phyloP scores from a whole-genome alignment of 2,888 invertebrate species.

The Thecophora atra region DNA sequence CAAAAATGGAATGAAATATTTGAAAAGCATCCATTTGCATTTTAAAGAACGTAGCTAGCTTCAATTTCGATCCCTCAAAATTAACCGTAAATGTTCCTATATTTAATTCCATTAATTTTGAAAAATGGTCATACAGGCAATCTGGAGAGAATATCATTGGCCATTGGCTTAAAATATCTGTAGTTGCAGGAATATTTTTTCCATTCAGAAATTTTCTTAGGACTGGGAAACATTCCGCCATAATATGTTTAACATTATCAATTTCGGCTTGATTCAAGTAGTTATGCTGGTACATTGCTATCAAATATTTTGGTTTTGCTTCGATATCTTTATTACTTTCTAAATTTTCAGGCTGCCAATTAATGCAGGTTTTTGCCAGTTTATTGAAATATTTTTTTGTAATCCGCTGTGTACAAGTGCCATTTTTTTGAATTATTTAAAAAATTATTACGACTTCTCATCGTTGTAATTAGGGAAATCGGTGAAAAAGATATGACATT shows the following conservation, averaged over 20 bases:
- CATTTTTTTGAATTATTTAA: slow-evolving; percentile 11
- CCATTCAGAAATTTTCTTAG: not conserved
- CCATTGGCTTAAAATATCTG: slow-evolving; percentile 5
- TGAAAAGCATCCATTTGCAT: slow-evolving; percentile 1
- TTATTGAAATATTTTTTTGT: slow-evolving; percentile 11
- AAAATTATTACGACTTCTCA: slow-evolving; percentile 26
- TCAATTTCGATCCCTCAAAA: not conserved
- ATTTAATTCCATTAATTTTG: slow-evolving; percentile 1
- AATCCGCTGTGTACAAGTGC: not conserved
- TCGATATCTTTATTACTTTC: not conserved
- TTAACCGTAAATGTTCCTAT: not conserved
- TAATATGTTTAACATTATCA: slow-evolving; percentile 5
- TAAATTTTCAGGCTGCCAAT: slow-evolving; percentile 8
- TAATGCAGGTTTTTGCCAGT: slow-evolving; percentile 4
- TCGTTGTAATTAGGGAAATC: slow-evolving; percentile 9
- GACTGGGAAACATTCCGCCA: slow-evolving; percentile 5
- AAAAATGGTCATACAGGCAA: slow-evolving; percentile 5
- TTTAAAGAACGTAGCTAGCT: slow-evolving; percentile 1
- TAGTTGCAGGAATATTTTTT: not conserved
- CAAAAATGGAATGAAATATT: too few species aligned
- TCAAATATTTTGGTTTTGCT: not conserved
- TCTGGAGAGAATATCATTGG: not conserved
- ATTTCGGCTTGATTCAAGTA: not conserved
- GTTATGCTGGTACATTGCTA: not conserved
- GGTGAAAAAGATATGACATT: not conserved